These are phyloP conservation scores for Drosophila mojavensis DNA, from an alignment of 1,140 invertebrate species.

Conservation along the genomic window DNA sequence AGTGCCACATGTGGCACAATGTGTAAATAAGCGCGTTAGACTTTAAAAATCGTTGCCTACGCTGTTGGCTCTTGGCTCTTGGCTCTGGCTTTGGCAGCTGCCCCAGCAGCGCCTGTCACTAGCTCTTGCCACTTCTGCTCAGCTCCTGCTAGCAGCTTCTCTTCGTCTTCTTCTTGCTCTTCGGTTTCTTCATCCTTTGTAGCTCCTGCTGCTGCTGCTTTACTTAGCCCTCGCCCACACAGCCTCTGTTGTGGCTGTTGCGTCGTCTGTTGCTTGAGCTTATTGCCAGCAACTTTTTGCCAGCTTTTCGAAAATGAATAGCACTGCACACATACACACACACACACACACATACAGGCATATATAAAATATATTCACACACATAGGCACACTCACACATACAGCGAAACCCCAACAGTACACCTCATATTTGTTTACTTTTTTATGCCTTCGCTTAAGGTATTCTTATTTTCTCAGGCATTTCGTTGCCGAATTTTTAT, in stretches of 20 bases:
- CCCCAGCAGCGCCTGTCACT: neutral
- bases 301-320: slow-evolving; percentile 77
- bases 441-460: slow-evolving; percentile 32
- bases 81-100: slow-evolving; percentile 7
- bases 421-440: slow-evolving; percentile 73
- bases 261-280: slow-evolving; percentile 42
- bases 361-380: neutral
- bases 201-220: slow-evolving; percentile 35
- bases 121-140: neutral
- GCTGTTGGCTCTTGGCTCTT: neutral
- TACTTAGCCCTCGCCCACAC: slow-evolving; percentile 32
- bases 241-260: slow-evolving; percentile 29
- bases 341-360: slow-evolving; percentile 6
- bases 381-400: slow-evolving; percentile 18
- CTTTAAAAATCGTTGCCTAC: slow-evolving; percentile 63
- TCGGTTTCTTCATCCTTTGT: slow-evolving; percentile 1
- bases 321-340: slow-evolving; percentile 24
- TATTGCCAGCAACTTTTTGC: slow-evolving; percentile 67
- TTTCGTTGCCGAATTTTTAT: neutral
- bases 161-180: too few relatives aligned
- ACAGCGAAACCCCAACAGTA: slow-evolving; percentile 22
- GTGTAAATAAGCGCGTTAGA: slow-evolving; percentile 74
- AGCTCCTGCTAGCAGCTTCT: neutral
- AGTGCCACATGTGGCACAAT: slow-evolving; percentile 52
- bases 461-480: neutral